phyloP scores from a whole-genome alignment of 2,888 invertebrate species.

The Pecten maximus region DNA sequence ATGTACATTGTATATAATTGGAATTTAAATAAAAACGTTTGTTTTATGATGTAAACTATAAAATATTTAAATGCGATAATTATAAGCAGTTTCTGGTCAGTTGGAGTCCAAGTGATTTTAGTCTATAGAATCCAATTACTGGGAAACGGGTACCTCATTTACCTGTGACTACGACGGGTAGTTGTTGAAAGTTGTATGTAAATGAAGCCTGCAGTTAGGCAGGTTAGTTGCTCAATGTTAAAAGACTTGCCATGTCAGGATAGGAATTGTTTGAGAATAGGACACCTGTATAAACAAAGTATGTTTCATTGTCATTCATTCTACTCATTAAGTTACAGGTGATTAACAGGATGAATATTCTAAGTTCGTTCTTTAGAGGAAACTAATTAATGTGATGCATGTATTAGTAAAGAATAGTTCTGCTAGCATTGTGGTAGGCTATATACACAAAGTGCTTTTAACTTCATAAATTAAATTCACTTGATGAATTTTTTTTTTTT shows the following conservation, averaged over 20 bases:
- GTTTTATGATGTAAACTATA: background rate
- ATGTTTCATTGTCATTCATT: background rate
- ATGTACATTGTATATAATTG: background rate
- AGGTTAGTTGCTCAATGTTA: slow-evolving; percentile 20
- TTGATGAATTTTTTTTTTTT: too few species aligned
- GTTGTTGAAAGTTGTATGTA: background rate
- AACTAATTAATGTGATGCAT: too few species aligned
- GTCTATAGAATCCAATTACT: background rate
- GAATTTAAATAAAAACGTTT: background rate
- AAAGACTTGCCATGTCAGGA: slow-evolving; percentile 11
- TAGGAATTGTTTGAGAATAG: background rate
- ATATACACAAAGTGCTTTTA: too few species aligned
- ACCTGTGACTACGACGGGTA: too few species aligned
- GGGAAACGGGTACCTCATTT: too few species aligned
- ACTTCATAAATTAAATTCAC: too few species aligned
- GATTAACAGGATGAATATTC: too few species aligned
- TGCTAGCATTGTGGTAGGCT: too few species aligned
- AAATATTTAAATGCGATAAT: background rate
- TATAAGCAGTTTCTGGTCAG: background rate
- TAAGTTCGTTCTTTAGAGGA: too few species aligned
- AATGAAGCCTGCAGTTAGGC: background rate
- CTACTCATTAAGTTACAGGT: background rate
- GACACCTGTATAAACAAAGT: background rate
- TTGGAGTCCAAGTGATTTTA: background rate
- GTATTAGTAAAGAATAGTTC: too few species aligned